These are phyloP conservation scores for Thamnophis sirtalis DNA, from an alignment of 2,113 vertebrate species.

Conservation along the genomic window DNA sequence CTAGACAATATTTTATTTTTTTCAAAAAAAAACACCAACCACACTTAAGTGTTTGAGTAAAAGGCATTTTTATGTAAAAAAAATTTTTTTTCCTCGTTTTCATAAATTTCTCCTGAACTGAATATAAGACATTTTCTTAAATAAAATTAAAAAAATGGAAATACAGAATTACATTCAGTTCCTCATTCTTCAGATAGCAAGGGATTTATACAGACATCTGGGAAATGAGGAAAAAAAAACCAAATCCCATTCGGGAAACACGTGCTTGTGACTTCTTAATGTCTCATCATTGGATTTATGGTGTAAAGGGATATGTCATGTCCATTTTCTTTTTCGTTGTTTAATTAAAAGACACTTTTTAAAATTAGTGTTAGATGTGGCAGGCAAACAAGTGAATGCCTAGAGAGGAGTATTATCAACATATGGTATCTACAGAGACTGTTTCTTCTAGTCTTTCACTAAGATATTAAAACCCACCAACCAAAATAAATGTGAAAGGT, in stretches of 20 bases:
- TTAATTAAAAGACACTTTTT: neutral
- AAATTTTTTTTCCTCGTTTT: neutral
- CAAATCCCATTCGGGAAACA: neutral
- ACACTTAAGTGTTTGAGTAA: neutral
- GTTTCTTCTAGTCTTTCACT: neutral
- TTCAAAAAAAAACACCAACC: neutral
- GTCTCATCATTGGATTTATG: neutral
- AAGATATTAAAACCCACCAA: neutral
- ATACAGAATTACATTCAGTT: neutral
- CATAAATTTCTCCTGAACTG: neutral
- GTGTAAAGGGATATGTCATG: neutral
- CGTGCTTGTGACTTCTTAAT: neutral
- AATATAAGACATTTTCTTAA: neutral
- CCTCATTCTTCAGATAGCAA: neutral
- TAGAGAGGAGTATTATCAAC: neutral
- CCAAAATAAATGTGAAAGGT: neutral
- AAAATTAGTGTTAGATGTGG: neutral
- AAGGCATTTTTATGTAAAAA: neutral
- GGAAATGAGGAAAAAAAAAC: neutral
- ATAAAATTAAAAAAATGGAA: neutral
- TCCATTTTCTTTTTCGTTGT: neutral
- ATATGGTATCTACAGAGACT: neutral
- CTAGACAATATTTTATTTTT: neutral
- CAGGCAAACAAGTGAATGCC: neutral
- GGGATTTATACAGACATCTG: neutral